These are phyloP conservation scores for Xyliphius kryptos DNA, from an alignment of 2,113 vertebrate species.

Conservation along the genomic window DNA sequence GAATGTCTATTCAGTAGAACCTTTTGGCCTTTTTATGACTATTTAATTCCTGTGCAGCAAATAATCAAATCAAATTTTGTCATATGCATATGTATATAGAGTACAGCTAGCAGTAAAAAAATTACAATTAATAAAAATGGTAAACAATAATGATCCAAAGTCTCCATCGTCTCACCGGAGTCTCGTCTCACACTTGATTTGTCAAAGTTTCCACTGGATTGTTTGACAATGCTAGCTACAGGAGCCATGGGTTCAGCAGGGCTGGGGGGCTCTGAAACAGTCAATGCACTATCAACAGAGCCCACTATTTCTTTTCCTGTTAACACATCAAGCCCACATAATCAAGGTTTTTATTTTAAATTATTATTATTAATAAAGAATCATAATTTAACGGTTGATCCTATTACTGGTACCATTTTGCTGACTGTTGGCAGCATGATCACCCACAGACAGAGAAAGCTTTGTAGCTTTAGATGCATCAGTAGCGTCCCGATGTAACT, in stretches of 20 bases:
- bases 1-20: too few species aligned
- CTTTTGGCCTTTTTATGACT: too few species aligned
- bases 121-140: too few species aligned
- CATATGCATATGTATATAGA: too few species aligned
- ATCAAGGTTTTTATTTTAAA: too few species aligned
- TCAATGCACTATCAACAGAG: constrained; percentile 59
- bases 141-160: too few species aligned
- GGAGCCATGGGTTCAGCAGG: constrained; percentile 52
- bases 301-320: constrained; percentile 51
- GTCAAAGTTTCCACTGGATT: constrained; percentile 77
- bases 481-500: constrained; percentile 68
- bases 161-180: constrained; percentile 75
- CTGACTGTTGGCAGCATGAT: constrained; percentile 37
- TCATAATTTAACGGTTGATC: not conserved
- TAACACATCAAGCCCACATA: constrained; percentile 4
- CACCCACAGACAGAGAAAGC: constrained; percentile 16
- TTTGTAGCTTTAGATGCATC: constrained; percentile 49
- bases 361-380: too few species aligned
- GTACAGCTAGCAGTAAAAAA: too few species aligned
- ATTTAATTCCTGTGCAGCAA: too few species aligned
- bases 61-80: too few species aligned
- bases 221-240: constrained; percentile 84
- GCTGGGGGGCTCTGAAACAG: constrained; percentile 53
- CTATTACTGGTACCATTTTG: constrained; percentile 53
- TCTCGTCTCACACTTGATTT: constrained; percentile 58